These are phyloP conservation scores for Leptinotarsa peninsularis DNA, from an alignment of 2,888 invertebrate species.

Conservation along the genomic window DNA sequence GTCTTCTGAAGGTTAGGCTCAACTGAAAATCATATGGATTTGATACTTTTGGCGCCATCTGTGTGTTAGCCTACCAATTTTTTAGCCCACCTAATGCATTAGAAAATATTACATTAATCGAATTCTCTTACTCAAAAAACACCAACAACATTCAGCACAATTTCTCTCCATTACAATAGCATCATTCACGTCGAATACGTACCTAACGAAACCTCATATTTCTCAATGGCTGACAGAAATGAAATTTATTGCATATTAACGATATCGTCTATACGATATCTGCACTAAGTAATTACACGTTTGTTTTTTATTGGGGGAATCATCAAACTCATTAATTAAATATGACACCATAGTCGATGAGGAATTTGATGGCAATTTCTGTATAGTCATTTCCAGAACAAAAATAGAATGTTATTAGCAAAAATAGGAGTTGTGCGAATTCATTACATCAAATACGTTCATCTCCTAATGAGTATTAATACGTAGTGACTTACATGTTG, in stretches of 20 bases:
- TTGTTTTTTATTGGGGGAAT: slow-evolving; percentile 46
- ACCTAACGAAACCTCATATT: slow-evolving; percentile 20
- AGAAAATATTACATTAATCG: too few species aligned
- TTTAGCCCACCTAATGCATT: too few species aligned
- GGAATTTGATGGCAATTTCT: slow-evolving; percentile 42
- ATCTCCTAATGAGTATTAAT: too few species aligned
- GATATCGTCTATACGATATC: slow-evolving; percentile 35
- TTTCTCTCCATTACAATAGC: neutral
- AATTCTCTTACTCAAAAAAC: too few species aligned
- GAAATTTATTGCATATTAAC: slow-evolving; percentile 38
- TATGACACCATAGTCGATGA: slow-evolving; percentile 43
- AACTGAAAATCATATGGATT: too few species aligned
- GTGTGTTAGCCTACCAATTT: too few species aligned
- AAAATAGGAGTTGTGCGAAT: slow-evolving; percentile 19
- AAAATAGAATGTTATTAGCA: slow-evolving; percentile 31
- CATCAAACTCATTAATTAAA: slow-evolving; percentile 46
- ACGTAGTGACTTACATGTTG: too few species aligned
- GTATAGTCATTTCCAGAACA: slow-evolving; percentile 41
- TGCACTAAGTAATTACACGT: slow-evolving; percentile 45
- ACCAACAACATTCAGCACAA: neutral
- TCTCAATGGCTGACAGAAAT: slow-evolving; percentile 24
- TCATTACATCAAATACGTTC: neutral
- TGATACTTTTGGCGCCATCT: too few species aligned
- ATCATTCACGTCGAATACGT: neutral
- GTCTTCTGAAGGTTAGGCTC: too few species aligned